A percentile compares a stretch with the other conserved stretches of the same genome.
Conservation (phyloP, 2,797 vertebrate species). For the Pantherophis alleghaniensis region DNA sequence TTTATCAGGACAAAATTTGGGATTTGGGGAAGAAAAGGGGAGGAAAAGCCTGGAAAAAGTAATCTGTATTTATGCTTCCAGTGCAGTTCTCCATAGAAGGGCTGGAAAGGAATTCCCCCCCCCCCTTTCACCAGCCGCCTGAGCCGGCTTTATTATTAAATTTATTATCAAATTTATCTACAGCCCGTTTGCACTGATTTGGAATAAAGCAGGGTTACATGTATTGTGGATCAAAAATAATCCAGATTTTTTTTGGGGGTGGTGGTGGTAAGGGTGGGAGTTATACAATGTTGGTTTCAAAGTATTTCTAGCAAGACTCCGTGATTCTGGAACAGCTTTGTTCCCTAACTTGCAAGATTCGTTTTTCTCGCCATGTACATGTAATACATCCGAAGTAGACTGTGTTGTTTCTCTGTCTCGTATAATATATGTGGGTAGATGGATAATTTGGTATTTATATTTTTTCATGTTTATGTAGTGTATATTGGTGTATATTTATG, state of each 20-base stretch:
- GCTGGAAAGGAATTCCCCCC: background rate
- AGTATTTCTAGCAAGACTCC: background rate
- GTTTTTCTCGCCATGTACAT: too few species aligned
- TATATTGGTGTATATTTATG: too few species aligned
- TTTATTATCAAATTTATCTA: background rate
- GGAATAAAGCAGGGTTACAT: background rate
- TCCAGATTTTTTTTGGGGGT: background rate
- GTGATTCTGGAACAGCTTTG: background rate
- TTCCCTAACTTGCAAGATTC: background rate
- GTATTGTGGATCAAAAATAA: background rate
- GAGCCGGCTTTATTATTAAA: background rate
- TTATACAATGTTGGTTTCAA: background rate
- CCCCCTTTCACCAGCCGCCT: background rate
- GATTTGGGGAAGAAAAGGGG: background rate
- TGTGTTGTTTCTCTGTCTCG: background rate
- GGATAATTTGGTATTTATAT: too few species aligned
- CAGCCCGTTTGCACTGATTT: background rate
- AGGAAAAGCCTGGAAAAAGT: background rate
- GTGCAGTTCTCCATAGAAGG: background rate
- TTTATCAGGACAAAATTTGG: background rate
- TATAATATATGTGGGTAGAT: too few species aligned
- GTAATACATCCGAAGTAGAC: background rate
- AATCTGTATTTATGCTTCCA: background rate
- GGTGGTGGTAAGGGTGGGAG: too few species aligned
- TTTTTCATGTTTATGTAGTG: too few species aligned